A percentile compares a stretch with the other conserved stretches of the same genome.
Conservation (phyloP, 2,797 vertebrate genomes). For the Hapalemur alaotrensis region DNA sequence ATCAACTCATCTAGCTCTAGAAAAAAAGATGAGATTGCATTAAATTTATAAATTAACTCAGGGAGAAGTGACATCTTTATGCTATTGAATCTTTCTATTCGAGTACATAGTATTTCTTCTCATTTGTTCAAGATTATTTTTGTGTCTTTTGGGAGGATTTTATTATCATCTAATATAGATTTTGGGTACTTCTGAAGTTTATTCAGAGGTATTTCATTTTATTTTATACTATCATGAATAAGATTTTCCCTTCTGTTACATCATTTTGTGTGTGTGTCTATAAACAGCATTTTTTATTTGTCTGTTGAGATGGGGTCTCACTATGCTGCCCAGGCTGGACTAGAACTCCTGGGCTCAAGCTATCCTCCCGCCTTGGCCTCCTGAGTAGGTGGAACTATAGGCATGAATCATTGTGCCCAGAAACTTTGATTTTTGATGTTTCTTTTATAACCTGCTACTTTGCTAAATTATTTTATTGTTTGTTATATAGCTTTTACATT, state of each 20-base stretch:
- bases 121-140: background rate
- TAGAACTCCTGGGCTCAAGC: background rate
- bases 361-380: background rate
- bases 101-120: background rate
- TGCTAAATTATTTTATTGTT: background rate
- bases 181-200: background rate
- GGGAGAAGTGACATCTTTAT: background rate
- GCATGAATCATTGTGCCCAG: background rate
- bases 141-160: background rate
- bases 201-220: background rate
- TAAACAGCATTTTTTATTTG: background rate
- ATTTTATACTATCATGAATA: background rate
- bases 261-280: background rate
- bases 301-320: background rate
- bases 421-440: background rate
- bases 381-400: background rate
- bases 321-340: background rate
- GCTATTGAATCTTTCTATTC: background rate
- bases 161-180: background rate
- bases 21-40: background rate
- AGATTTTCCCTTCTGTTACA: background rate
- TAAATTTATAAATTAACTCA: background rate
- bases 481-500: background rate
- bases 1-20: background rate
- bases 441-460: conserved; percentile 4